A percentile compares a stretch with the other conserved stretches of the same genome.
These are phyloP conservation scores for Allolobophora icterica DNA, from an alignment of 2,888 invertebrate species.

Conservation along the genomic window DNA sequence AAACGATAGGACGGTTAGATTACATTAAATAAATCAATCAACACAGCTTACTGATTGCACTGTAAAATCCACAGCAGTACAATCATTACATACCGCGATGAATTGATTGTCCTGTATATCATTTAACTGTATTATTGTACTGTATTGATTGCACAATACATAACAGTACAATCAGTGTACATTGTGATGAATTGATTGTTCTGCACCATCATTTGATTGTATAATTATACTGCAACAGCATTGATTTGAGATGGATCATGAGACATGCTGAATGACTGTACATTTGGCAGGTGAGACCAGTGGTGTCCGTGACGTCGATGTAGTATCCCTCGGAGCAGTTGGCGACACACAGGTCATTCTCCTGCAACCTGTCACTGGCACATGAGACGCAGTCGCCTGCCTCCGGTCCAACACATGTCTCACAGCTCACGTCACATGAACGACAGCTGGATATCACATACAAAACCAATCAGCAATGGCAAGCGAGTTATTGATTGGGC, in stretches of 20 bases:
- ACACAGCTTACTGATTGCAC: too few relatives aligned
- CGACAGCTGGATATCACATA: constrained; percentile 27
- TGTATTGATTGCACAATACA: too few relatives aligned
- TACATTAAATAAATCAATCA: too few relatives aligned
- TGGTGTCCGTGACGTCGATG: background rate
- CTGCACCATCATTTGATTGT: too few relatives aligned
- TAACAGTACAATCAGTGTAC: too few relatives aligned
- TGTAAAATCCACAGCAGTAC: too few relatives aligned
- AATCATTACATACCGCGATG: too few relatives aligned
- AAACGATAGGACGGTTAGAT: too few relatives aligned
- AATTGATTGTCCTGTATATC: too few relatives aligned
- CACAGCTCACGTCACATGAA: constrained; percentile 39
- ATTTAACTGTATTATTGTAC: too few relatives aligned
- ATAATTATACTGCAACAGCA: too few relatives aligned
- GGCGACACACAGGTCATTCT: constrained; percentile 36
- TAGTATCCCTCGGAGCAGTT: constrained; percentile 39
- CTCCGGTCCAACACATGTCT: constrained; percentile 27
- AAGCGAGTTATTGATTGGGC: background rate
- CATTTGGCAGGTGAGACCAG: background rate
- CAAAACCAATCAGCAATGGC: constrained; percentile 32
- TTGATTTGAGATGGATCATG: background rate
- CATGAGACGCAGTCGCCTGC: constrained; percentile 34
- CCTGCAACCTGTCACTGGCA: constrained; percentile 20
- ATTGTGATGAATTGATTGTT: too few relatives aligned
- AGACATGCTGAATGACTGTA: background rate